Evolutionary conservation across 2,113 vertebrate species (phyloP).

Genomic region (Myrmecophaga tridactyla): DNA sequence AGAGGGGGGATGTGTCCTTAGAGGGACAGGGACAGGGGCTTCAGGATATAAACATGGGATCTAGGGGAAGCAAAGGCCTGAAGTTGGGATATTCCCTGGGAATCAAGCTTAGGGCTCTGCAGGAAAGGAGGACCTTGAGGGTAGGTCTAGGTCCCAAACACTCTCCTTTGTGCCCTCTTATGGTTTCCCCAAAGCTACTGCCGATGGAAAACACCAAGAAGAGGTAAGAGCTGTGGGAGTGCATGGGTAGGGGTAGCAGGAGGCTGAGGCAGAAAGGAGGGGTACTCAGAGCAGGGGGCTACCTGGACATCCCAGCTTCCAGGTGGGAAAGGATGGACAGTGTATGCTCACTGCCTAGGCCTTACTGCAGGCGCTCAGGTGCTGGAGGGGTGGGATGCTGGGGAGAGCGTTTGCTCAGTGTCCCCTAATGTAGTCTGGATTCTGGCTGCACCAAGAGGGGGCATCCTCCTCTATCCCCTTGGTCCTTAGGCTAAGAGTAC

Average conservation of each 20-base stretch:
- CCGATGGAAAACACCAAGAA: neutral
- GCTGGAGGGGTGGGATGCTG: neutral
- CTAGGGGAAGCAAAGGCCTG: neutral
- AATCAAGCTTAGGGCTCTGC: neutral
- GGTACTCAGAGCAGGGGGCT: neutral
- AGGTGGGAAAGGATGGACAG: neutral
- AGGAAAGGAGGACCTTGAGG: neutral
- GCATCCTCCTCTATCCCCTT: neutral
- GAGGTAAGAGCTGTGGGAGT: neutral
- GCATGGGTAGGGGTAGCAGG: neutral
- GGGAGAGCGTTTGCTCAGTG: neutral
- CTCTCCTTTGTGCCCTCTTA: neutral
- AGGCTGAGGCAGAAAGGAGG: neutral
- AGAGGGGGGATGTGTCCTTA: neutral
- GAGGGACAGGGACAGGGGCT: neutral
- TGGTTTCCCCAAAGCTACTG: neutral
- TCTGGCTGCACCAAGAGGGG: neutral
- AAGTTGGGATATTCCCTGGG: neutral
- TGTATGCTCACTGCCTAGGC: neutral
- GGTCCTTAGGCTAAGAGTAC: neutral
- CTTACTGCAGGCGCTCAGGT: neutral
- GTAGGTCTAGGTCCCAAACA: neutral
- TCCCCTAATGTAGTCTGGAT: neutral
- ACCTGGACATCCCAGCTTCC: neutral
- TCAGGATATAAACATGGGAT: neutral